phyloP scores from a whole-genome alignment of 2,888 invertebrate species.

The Tanaodytes sp. region DNA sequence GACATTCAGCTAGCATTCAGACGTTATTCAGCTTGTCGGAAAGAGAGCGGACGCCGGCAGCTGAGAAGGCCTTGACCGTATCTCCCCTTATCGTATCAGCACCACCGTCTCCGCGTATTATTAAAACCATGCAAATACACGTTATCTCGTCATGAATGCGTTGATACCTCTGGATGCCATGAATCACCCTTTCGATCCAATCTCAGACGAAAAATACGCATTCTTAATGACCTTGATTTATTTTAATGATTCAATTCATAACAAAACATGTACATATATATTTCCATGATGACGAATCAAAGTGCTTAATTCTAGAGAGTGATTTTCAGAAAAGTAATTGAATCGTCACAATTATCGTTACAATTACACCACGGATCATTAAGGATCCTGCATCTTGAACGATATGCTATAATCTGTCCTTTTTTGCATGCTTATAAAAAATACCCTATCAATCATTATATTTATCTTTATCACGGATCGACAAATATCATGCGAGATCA shows the following conservation, averaged over 20 bases:
- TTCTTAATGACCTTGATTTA: background rate
- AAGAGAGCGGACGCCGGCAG: conserved; percentile 72
- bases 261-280: no score
- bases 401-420: no score
- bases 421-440: no score
- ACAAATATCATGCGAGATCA: conserved; percentile 1
- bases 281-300: no score
- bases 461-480: no score
- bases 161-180: conserved; percentile 1
- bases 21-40: conserved; percentile 65
- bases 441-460: no score
- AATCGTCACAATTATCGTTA: no score
- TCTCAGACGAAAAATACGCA: conserved; percentile 6
- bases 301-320: no score
- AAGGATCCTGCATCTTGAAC: no score
- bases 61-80: conserved; percentile 72
- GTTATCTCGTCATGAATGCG: conserved; percentile 25
- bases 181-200: conserved; percentile 2
- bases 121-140: conserved; percentile 32
- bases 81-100: conserved; percentile 72
- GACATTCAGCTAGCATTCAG: conserved; percentile 51
- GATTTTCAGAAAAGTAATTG: no score
- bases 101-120: conserved; percentile 57
- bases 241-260: no score
- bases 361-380: no score